Conservation (phyloP, 2,888 invertebrate genomes). For the Branchinecta sandiegonensis region DNA sequence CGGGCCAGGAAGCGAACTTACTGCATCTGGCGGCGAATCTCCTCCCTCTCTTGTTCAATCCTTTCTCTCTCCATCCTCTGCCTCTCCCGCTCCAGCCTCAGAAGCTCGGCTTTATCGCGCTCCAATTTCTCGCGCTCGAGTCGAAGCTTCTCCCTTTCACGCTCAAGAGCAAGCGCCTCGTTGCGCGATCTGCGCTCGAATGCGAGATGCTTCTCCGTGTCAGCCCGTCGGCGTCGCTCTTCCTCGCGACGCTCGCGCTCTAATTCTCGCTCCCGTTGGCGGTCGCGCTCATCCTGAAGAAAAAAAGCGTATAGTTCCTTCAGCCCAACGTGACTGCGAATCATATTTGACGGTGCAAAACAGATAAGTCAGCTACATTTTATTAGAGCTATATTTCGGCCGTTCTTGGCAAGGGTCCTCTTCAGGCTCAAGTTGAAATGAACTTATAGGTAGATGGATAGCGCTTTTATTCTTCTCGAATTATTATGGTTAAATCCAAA, state of each 20-base stretch:
- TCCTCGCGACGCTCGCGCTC: constrained; percentile 63
- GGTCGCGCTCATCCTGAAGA: constrained; percentile 52
- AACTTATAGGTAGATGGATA: too few relatives aligned
- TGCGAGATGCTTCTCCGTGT: constrained; percentile 59
- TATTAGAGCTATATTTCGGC: too few relatives aligned
- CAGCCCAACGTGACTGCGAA: too few relatives aligned
- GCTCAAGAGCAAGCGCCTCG: constrained; percentile 62
- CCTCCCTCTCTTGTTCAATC: constrained; percentile 53
- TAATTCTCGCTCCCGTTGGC: constrained; percentile 56
- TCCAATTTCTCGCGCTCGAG: constrained; percentile 75
- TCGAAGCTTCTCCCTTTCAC: constrained; percentile 63
- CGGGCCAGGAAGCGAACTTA: not conserved
- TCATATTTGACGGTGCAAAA: too few relatives aligned
- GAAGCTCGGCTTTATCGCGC: constrained; percentile 66
- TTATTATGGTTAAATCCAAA: too few relatives aligned
- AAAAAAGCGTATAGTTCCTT: too few relatives aligned
- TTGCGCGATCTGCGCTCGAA: constrained; percentile 66
- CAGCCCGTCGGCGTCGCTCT: constrained; percentile 61
- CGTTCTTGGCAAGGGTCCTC: too few relatives aligned
- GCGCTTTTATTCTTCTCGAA: too few relatives aligned
- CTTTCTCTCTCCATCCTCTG: constrained; percentile 52
- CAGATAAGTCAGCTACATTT: too few relatives aligned
- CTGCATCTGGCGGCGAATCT: constrained; percentile 51
- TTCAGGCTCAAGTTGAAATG: too few relatives aligned
- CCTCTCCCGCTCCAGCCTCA: constrained; percentile 67